Evolutionary conservation across 2,113 vertebrate genomes (phyloP), one percentile per base, ranked within the genome.

Genomic region (Peromyscus maniculatus): DNA sequence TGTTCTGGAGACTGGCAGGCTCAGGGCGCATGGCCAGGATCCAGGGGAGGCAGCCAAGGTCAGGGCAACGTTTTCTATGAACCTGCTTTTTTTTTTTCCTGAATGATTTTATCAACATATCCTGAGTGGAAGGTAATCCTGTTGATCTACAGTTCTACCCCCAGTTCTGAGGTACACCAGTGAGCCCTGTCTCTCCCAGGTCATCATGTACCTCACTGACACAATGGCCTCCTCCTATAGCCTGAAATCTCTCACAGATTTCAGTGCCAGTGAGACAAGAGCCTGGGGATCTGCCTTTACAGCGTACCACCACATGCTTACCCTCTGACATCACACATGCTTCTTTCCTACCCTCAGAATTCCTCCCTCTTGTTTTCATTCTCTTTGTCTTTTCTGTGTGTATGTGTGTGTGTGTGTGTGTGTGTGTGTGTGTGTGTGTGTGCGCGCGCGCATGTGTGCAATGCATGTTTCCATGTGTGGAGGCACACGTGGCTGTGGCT

Each of bases 271-370:
- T 72, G 17, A 43, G 43, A 6, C 28, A 3, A 33, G 16, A 91
- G 22, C 59, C 4, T n/a, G 21, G 43, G 3, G 8, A 7, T 33
- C 0, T 0, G 39, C 31, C n/a, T 86, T 3, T n/a, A 3, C 3
- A 49, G 17, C 4, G 4, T 12, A 36, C 71, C 4, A 64, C 24
- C 1, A 0, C 12, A 0, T 15, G 26, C n/a, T 1, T 0, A 11
- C 0, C 43, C 77, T 71, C 21, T 92, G 92, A 84, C 66, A 2
- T 69, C 64, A 1, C 6, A 28, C 0, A 17, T 8, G 4, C 69
- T 33, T 67, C 12, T 0, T 33, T 3, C n/a, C 5, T n/a, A n/a
- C 15, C 16, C 13, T 64, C 15, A 26, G 55, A 31, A 12, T 8
- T 11, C 10, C 36, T 39, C 64, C 33, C 36, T 33, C 21, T 36